Evolutionary conservation across 2,113 vertebrate genomes (phyloP).

Genomic region (Tychaedon coryphoeus): DNA sequence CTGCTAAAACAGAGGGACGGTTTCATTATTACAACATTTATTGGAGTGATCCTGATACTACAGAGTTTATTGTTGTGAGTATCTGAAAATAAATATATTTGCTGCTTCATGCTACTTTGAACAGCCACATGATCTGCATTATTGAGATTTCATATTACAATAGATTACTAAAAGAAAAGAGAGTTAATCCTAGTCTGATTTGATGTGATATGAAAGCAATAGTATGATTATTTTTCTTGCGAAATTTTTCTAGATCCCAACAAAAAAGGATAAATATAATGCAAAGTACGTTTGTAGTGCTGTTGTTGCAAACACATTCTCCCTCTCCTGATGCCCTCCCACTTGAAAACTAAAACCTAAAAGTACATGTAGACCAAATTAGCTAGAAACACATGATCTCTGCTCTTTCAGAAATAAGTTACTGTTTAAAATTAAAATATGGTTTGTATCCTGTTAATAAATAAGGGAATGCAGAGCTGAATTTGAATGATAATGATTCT

Average conservation of each 20-base stretch:
- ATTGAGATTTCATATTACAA: neutral
- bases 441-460: neutral
- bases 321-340: accelerated
- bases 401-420: neutral
- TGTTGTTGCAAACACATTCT: neutral
- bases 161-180: neutral
- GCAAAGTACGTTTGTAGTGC: neutral
- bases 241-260: neutral
- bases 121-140: neutral
- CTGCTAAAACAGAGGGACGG: conserved; percentile 71
- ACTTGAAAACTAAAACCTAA: neutral
- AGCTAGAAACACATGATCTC: neutral
- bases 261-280: neutral
- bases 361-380: neutral
- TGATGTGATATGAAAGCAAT: neutral
- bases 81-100: neutral
- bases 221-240: neutral
- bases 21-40: conserved; percentile 71
- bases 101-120: neutral
- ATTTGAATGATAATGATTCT: neutral
- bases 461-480: neutral
- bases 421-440: neutral
- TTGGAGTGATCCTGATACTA: conserved; percentile 18
- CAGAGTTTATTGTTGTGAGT: conserved; percentile 68
- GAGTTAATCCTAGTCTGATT: neutral